phyloP scores from a whole-genome alignment of 30 jellyfish, hydroid and myxozoan species.

The Aurelia aurita region DNA sequence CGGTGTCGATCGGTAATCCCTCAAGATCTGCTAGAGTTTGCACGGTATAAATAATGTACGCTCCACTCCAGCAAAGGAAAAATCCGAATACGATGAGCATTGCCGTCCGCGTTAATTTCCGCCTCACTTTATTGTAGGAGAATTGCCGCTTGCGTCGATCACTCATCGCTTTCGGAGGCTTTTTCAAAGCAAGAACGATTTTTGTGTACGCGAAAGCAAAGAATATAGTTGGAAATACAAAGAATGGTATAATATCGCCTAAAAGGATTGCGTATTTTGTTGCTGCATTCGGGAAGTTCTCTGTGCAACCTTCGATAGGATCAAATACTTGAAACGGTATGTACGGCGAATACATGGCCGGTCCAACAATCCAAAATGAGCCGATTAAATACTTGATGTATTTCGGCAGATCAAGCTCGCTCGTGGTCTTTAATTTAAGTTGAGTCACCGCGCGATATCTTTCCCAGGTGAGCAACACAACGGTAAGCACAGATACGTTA shows the following conservation, averaged over 20 bases:
- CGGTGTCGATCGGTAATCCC: neutral
- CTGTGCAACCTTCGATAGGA: slow-evolving; percentile 39
- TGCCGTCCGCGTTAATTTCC: slow-evolving; percentile 48
- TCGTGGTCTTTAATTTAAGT: slow-evolving; percentile 18
- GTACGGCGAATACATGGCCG: slow-evolving; percentile 50
- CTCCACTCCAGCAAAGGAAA: slow-evolving; percentile 62
- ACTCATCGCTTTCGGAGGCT: slow-evolving; percentile 46
- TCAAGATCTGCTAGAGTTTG: slow-evolving; percentile 23
- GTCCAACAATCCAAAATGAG: slow-evolving; percentile 63
- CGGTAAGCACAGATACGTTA: slow-evolving; percentile 65
- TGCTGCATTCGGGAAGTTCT: slow-evolving; percentile 44
- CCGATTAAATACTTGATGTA: slow-evolving; percentile 19
- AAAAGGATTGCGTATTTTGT: slow-evolving; percentile 25
- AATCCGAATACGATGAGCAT: slow-evolving; percentile 42
- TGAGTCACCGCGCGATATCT: slow-evolving; percentile 70
- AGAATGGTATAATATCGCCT: slow-evolving; percentile 25
- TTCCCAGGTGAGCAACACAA: slow-evolving; percentile 74
- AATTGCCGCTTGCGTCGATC: slow-evolving; percentile 30
- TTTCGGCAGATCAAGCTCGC: neutral
- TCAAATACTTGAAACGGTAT: slow-evolving; percentile 53
- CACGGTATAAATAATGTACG: slow-evolving; percentile 48
- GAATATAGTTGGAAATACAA: slow-evolving; percentile 42
- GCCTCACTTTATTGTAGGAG: slow-evolving; percentile 48
- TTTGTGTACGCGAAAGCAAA: slow-evolving; percentile 40
- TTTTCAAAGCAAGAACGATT: slow-evolving; percentile 30